A percentile compares a stretch with the other conserved stretches of the same genome.
Evolutionary conservation across 2,888 invertebrate species (phyloP).

Genomic region (Eristalis pertinax): DNA sequence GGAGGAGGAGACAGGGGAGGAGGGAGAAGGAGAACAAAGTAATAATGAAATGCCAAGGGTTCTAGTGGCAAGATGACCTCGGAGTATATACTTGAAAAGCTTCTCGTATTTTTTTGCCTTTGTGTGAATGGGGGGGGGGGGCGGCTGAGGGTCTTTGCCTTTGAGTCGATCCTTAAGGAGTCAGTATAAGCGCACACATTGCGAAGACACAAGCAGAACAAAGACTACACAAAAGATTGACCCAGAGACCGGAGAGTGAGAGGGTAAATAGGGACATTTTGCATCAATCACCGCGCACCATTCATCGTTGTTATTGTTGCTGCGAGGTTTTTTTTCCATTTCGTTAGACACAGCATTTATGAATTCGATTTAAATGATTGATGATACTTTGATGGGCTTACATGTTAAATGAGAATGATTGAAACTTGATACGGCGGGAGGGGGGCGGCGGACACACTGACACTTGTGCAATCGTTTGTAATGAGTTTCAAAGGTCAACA

Average conservation of each 20-base stretch:
- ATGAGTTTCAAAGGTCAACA: background rate
- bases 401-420: conserved; percentile 22
- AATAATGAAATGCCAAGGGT: conserved; percentile 62
- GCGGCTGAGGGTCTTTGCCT: background rate
- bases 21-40: background rate
- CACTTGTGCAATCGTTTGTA: background rate
- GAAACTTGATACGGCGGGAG: conserved; percentile 2
- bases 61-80: conserved; percentile 49
- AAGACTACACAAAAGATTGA: background rate
- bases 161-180: background rate
- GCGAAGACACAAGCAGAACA: background rate
- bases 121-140: background rate
- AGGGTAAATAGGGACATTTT: conserved; percentile 7
- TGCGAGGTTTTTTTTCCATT: conserved; percentile 3
- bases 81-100: conserved; percentile 42
- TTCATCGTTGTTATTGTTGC: background rate
- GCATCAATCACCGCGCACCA: conserved; percentile 62
- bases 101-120: background rate
- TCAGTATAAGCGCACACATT: background rate
- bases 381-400: conserved; percentile 44
- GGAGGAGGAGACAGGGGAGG: background rate
- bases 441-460: background rate
- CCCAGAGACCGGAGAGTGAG: background rate
- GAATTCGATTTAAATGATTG: conserved; percentile 55
- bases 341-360: conserved; percentile 9